These are phyloP conservation scores for Oscarella lobularis DNA, from an alignment of 37 sponge, comb jelly and placozoan genomes.

Conservation along the genomic window DNA sequence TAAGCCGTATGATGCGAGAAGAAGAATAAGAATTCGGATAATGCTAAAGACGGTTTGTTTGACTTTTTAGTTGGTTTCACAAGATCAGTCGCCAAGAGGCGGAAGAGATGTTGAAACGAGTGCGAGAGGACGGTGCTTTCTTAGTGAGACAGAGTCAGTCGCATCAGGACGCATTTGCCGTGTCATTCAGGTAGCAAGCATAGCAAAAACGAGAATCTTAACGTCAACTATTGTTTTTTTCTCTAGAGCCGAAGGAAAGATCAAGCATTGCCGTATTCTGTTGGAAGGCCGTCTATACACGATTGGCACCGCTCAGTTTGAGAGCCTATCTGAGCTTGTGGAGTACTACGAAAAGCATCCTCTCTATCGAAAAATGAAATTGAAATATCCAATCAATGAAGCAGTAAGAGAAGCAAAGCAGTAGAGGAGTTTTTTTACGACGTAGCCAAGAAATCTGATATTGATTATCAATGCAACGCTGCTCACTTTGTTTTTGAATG, in stretches of 20 bases:
- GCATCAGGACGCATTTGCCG: conserved; percentile 34
- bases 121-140: conserved; percentile 91
- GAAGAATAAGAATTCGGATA: too few species aligned
- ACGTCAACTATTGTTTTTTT: neutral
- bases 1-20: conserved; percentile 19
- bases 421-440: neutral
- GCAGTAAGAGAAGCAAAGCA: conserved; percentile 17
- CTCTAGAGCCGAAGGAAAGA: conserved; percentile 63
- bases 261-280: conserved; percentile 76
- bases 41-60: too few species aligned
- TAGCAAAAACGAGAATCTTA: neutral
- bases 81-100: conserved; percentile 52
- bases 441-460: too few species aligned
- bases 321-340: conserved; percentile 82
- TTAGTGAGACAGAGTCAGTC: conserved; percentile 64
- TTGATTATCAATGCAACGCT: too few species aligned
- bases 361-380: conserved; percentile 90
- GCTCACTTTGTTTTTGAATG: too few species aligned
- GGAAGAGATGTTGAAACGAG: conserved; percentile 83
- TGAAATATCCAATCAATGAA: conserved; percentile 87
- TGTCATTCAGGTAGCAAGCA: conserved; percentile 63
- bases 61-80: conserved; percentile 67
- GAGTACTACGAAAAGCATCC: conserved; percentile 86
- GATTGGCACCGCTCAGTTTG: conserved; percentile 91
- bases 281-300: conserved; percentile 51